Evolutionary conservation across 2,888 invertebrate species (phyloP).

Genomic region (Sphinx pinastri): DNA sequence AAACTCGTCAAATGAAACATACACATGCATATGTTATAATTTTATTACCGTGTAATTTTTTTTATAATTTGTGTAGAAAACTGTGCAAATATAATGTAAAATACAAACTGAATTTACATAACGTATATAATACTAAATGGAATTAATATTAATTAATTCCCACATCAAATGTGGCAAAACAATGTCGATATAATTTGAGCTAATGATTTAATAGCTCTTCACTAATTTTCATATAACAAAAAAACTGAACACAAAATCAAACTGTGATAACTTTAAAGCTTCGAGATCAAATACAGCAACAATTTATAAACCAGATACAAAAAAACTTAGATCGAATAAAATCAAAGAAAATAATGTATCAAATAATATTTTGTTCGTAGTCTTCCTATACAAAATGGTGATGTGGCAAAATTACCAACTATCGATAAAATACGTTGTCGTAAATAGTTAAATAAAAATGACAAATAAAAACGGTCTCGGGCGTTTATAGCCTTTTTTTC

Average conservation of each 20-base stretch:
- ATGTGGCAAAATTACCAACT: neutral
- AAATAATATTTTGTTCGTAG: constrained; percentile 1
- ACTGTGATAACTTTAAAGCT: constrained; percentile 60
- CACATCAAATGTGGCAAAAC: constrained; percentile 30
- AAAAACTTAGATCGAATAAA: neutral
- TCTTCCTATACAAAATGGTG: constrained; percentile 20
- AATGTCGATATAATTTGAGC: constrained; percentile 22
- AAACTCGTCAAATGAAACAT: constrained; percentile 32
- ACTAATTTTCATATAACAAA: constrained; percentile 42
- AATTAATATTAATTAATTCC: constrained; percentile 46
- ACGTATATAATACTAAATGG: constrained; percentile 41
- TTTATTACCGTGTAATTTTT: constrained; percentile 76
- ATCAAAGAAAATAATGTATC: constrained; percentile 4
- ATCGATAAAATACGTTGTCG: neutral
- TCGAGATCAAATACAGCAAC: constrained; percentile 50
- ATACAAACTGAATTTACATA: constrained; percentile 70
- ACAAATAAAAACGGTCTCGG: no score
- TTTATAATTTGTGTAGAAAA: constrained; percentile 78
- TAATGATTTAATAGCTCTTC: constrained; percentile 27
- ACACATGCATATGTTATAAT: constrained; percentile 52
- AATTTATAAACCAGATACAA: constrained; percentile 17
- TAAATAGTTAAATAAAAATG: no score
- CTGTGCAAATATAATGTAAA: constrained; percentile 80
- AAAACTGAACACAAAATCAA: constrained; percentile 45
- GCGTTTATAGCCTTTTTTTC: no score